phyloP scores from a whole-genome alignment of 1,140 invertebrate genomes.

The Drosophila obscura region DNA sequence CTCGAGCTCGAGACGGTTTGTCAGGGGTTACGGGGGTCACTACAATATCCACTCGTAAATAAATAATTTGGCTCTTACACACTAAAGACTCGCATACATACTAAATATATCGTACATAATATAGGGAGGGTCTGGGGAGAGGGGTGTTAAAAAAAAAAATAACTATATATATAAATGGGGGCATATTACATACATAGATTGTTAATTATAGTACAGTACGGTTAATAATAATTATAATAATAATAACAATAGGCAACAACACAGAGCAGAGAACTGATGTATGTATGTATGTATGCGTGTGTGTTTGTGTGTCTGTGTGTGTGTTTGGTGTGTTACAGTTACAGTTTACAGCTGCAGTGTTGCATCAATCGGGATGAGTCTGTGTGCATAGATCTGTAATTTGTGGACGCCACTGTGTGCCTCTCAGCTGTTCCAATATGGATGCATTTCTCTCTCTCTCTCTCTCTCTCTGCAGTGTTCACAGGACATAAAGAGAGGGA shows the following conservation, averaged over 20 bases:
- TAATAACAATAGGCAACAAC: constrained; percentile 80
- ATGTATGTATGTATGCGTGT: constrained; percentile 30
- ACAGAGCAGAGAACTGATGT: constrained; percentile 68
- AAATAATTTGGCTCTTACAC: constrained; percentile 45
- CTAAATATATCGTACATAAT: constrained; percentile 29
- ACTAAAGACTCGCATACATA: constrained; percentile 20
- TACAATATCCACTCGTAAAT: constrained; percentile 38
- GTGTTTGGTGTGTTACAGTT: constrained; percentile 22
- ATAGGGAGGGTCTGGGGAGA: not conserved
- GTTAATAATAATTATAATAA: constrained; percentile 42
- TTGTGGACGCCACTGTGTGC: not conserved
- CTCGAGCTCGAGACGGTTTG: not conserved
- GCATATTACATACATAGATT: constrained; percentile 2
- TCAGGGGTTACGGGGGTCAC: not conserved
- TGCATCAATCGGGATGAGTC: constrained; percentile 45
- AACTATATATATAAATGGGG: constrained; percentile 7
- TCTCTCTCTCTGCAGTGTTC: not conserved
- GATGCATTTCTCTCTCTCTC: constrained; percentile 4
- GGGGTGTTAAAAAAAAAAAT: constrained; percentile 40
- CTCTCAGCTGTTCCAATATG: constrained; percentile 7
- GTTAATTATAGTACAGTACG: constrained; percentile 11
- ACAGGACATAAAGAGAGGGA: constrained; percentile 1
- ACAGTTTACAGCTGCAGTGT: constrained; percentile 21
- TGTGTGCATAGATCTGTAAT: constrained; percentile 15
- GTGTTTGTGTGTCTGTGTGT: constrained; percentile 21